Evolutionary conservation across 2,113 vertebrate species (phyloP), one percentile per base, ranked within the genome.

Genomic region (Zapornia atra): DNA sequence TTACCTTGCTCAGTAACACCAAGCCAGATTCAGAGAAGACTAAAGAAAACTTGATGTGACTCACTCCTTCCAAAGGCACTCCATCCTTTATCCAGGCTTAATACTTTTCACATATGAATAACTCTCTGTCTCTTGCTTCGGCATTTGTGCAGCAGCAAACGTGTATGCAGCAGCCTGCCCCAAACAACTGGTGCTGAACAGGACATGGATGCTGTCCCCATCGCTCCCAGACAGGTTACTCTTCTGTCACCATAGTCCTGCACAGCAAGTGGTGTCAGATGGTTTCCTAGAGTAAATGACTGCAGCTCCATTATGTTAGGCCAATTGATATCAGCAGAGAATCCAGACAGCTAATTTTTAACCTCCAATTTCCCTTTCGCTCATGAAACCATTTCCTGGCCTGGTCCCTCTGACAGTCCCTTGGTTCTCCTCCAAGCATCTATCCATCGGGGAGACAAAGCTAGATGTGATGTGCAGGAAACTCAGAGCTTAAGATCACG

Each of bases 311-410:
- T 84, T 89, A 57, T 91, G 70, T 93, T 85, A 84, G 78, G 50
- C 70, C 77, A 94, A 76, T 24, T 77, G 83, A 80, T 87, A 96
- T 46, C 86, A 94, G 86, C 57, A 84, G 86, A 94, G 83, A 95
- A 92, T 94, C 79, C 83, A 82, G 77, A 87, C 69, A 94, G 88
- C 78, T 95, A 73, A 91, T 94, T 96, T 93, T 96, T 88, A 94
- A 93, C 63, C 54, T 90, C 77, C 40, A 21, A 5, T 96, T 91
- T 96, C 86, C 36, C 73, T 88, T 60, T 63, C 73, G 73, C 70
- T 89, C 70, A 33, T 34, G 61, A 91, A 92, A 92, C 20, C 29
- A 13, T 92, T 94, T 96, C 95, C 94, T 92, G 80, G 15, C 53
- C 34, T 0, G 0, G 21, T 54, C 53, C 36, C 22, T 71, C 80